Conservation (phyloP, 1,140 invertebrate genomes). For the Halictus rubicundus region DNA sequence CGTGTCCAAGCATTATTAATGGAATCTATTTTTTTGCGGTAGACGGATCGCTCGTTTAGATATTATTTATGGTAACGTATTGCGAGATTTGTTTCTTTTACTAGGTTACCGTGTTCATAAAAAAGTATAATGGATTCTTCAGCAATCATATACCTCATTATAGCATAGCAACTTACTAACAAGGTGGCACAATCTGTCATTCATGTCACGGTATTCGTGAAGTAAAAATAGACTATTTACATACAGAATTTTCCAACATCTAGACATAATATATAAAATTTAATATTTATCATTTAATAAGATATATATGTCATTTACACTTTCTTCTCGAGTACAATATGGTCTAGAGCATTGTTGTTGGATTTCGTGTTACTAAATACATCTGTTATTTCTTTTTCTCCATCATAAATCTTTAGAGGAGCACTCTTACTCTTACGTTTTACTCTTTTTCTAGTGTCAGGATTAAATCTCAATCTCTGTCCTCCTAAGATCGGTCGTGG, state of each 20-base stretch:
- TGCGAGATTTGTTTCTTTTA: not conserved
- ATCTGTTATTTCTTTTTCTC: conserved; percentile 20
- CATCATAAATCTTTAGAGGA: conserved; percentile 49
- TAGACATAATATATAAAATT: not conserved
- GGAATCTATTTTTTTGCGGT: too few relatives aligned
- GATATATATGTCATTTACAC: not conserved
- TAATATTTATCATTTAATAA: conserved; percentile 14
- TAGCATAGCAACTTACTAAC: too few relatives aligned
- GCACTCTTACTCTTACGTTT: conserved; percentile 19
- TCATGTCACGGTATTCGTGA: too few relatives aligned
- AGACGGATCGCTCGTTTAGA: too few relatives aligned
- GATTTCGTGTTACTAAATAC: not conserved
- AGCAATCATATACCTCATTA: too few relatives aligned
- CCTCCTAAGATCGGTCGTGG: conserved; percentile 54
- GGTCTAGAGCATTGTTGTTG: not conserved
- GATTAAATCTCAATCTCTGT: conserved; percentile 50
- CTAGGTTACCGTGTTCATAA: not conserved
- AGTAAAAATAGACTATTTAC: too few relatives aligned
- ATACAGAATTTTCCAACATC: not conserved
- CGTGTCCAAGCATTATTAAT: too few relatives aligned
- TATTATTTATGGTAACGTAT: not conserved
- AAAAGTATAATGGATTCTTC: too few relatives aligned
- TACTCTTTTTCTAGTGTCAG: conserved; percentile 53
- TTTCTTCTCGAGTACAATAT: not conserved
- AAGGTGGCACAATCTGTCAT: too few relatives aligned